Conservation (phyloP, 2,797 vertebrate species). For the Catamblyrhynchus diadema region DNA sequence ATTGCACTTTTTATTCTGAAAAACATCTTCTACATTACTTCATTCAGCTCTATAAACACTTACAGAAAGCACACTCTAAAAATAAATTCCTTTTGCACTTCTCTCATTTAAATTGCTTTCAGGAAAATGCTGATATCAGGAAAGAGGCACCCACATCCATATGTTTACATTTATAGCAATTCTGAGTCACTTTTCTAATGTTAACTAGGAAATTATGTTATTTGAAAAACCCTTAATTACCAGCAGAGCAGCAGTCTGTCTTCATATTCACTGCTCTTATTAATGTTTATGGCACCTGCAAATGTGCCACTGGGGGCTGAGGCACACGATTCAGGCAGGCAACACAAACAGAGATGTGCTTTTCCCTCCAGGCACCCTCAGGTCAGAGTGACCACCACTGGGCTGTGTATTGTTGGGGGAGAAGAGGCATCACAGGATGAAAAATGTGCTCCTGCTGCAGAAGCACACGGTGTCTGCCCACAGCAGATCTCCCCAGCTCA, state of each 20-base stretch:
- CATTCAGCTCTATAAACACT: constrained; percentile 20
- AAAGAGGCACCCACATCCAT: constrained; percentile 51
- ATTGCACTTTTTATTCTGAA: constrained; percentile 14
- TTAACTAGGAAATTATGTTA: constrained; percentile 27
- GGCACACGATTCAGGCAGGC: not conserved
- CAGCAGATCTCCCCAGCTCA: not conserved
- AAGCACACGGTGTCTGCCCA: not conserved
- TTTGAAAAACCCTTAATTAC: constrained; percentile 46
- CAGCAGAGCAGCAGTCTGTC: not conserved
- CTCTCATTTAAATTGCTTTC: constrained; percentile 41
- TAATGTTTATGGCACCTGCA: not conserved
- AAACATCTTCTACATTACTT: constrained; percentile 37
- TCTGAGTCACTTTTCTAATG: constrained; percentile 25
- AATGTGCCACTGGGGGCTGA: not conserved
- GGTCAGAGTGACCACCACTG: not conserved
- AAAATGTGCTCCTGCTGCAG: not conserved
- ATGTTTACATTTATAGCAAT: constrained; percentile 53
- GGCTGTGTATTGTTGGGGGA: fast-evolving
- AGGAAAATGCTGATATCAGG: constrained; percentile 52
- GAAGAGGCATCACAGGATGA: not conserved
- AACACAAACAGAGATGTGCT: not conserved
- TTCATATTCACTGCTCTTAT: not conserved
- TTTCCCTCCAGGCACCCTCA: not conserved
- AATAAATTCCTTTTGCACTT: constrained; percentile 44
- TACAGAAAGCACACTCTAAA: constrained; percentile 37